phyloP scores from a whole-genome alignment of 37 sponge, comb jelly and placozoan species.

The Spongilla lacustris region DNA sequence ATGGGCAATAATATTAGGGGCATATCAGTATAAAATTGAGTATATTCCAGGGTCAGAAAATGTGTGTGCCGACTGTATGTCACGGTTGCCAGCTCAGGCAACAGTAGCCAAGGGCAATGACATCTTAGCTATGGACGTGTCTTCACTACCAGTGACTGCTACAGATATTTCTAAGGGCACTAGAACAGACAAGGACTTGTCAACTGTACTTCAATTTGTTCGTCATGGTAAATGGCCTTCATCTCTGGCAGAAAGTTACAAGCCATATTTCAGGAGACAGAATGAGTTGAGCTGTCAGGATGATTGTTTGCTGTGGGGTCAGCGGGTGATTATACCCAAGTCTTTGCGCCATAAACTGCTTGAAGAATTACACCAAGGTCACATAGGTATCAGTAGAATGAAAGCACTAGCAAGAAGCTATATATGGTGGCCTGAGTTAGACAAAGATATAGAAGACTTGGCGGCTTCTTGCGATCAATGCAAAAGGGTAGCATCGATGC shows the following conservation, averaged over 20 bases:
- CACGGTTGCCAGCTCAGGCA: slow-evolving; percentile 22
- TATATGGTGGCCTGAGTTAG: slow-evolving; percentile 28
- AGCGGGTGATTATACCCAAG: neutral
- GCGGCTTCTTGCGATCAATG: slow-evolving; percentile 1
- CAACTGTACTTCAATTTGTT: slow-evolving; percentile 34
- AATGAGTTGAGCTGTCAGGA: slow-evolving; percentile 5
- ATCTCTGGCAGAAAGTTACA: neutral
- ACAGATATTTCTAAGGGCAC: slow-evolving; percentile 3
- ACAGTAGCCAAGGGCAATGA: neutral
- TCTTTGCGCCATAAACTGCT: neutral
- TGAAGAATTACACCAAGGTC: slow-evolving; percentile 14
- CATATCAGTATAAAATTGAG: slow-evolving; percentile 33
- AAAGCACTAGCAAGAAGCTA: slow-evolving; percentile 25
- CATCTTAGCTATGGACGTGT: neutral
- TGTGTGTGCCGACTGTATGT: slow-evolving; percentile 52
- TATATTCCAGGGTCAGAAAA: slow-evolving; percentile 26
- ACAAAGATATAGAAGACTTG: slow-evolving; percentile 19
- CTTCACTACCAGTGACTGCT: slow-evolving; percentile 20
- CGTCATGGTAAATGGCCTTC: slow-evolving; percentile 46
- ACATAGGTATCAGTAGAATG: slow-evolving; percentile 20
- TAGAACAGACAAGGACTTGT: slow-evolving; percentile 22
- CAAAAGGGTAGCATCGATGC: neutral
- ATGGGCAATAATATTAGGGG: slow-evolving; percentile 35
- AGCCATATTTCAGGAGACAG: neutral
- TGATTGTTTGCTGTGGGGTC: slow-evolving; percentile 22